Base-by-base conservation (phyloP, 2,113 vertebrate genomes). In the Cinclus mexicanus region DNA sequence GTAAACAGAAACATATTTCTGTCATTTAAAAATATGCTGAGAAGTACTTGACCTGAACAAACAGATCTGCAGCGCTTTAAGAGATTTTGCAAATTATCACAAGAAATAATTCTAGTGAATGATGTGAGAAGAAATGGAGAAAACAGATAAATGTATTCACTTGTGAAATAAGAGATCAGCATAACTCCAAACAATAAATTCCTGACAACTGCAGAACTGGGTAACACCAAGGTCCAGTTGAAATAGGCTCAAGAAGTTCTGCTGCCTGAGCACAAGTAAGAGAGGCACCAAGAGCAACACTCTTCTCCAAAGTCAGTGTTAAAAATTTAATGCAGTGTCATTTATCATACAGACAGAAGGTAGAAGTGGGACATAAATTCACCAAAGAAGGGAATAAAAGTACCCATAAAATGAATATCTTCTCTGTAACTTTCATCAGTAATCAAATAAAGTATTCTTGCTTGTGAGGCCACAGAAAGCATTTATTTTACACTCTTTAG, bases 331-430 rank as follows among this genome's bases (percentile, higher is more conserved):
- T 33, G 44, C 53, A 72, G 14, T 22, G 39, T 55, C 52, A 23
- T 68, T 91, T 69, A 52, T 89, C 69, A 61, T 3, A 60, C 0
- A 76, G 35, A 75, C 37, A 85, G 74, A 89, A 87, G 47, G 52
- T 75, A 81, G 91, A 82, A 89, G 41, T 12, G 50, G 46, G 67
- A 90, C 55, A 92, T 84, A 93, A 96, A 95, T 94, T 69, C 89
- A 84, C 44, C 50, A 31, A 64, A 67, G 69, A n/a, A 76, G 7
- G 41, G 46, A 65, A 95, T 26, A 46, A 28, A 89, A 95, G 69
- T 35, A 79, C 26, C 55, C 35, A 55, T 50, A 80, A 93, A 94
- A 72, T 0, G 0, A 72, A 1, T 50, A 65, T 25, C 75, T 85
- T 74, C 75, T 72, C 86, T 83, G 1, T 33, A 86, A 77, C 39